Conservation (phyloP, 92 coral and sea anemone species). For the Anthopleura xanthogrammica region DNA sequence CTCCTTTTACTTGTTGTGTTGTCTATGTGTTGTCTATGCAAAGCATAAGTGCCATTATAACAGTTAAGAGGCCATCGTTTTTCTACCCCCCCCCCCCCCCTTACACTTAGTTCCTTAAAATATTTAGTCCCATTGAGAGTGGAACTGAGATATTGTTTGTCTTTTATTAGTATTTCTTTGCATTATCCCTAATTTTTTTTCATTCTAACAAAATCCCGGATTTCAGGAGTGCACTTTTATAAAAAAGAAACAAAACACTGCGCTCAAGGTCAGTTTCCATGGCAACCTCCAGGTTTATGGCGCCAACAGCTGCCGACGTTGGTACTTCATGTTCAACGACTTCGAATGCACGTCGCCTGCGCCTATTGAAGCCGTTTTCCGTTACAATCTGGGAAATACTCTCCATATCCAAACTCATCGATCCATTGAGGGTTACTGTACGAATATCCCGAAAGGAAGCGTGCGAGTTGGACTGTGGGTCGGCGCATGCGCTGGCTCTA, state of each 20-base stretch:
- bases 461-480: slow-evolving; percentile 56
- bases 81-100: too few relatives aligned
- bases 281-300: slow-evolving; percentile 30
- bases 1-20: too few relatives aligned
- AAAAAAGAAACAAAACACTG: slow-evolving; percentile 21
- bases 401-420: slow-evolving; percentile 24
- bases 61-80: too few relatives aligned
- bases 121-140: too few relatives aligned
- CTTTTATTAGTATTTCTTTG: neutral
- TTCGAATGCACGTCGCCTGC: slow-evolving; percentile 40
- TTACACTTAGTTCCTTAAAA: too few relatives aligned
- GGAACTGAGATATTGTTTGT: too few relatives aligned
- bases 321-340: slow-evolving; percentile 60
- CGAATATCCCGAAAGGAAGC: slow-evolving; percentile 32
- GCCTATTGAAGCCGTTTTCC: slow-evolving; percentile 36
- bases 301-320: slow-evolving; percentile 31
- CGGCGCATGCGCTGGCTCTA: slow-evolving; percentile 37
- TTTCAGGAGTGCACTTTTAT: slow-evolving; percentile 36
- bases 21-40: too few relatives aligned
- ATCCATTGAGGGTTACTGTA: slow-evolving; percentile 53
- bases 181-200: neutral
- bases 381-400: slow-evolving; percentile 10
- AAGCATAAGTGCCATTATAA: too few relatives aligned
- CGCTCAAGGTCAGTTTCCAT: slow-evolving; percentile 47
- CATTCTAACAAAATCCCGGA: neutral